Evolutionary conservation across 2,888 invertebrate species (phyloP).

Genomic region (Myopa tessellatipennis): DNA sequence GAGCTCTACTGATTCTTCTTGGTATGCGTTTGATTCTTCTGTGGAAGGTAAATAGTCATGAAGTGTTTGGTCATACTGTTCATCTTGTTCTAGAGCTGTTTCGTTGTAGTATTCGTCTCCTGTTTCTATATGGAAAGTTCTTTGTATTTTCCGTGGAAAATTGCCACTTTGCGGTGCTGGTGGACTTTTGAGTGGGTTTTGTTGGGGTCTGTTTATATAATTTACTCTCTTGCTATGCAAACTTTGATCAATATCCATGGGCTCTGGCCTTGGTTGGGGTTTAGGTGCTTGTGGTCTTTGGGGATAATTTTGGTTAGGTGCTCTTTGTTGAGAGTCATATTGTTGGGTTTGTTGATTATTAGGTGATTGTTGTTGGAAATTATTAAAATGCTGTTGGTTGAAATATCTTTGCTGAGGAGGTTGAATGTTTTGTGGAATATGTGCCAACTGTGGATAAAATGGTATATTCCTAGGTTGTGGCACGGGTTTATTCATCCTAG

Average conservation of each 20-base stretch:
- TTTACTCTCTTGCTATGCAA: background rate
- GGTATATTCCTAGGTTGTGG: no score
- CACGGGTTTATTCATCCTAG: no score
- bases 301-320: background rate
- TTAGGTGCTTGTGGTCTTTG: slow-evolving; percentile 28
- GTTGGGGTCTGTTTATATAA: slow-evolving; percentile 24
- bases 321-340: background rate
- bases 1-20: no score
- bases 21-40: no score
- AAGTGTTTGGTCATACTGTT: no score
- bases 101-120: background rate
- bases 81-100: background rate
- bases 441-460: no score
- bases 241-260: slow-evolving; percentile 20
- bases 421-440: no score
- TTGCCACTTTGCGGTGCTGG: background rate
- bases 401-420: no score
- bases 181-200: slow-evolving; percentile 21
- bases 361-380: no score
- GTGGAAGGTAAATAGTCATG: no score
- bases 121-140: background rate
- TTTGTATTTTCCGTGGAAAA: no score
- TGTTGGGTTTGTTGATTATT: background rate
- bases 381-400: no score
- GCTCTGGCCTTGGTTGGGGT: slow-evolving; percentile 34